These are phyloP conservation scores for Ametastegia equiseti DNA, from an alignment of 2,888 invertebrate genomes.

Conservation along the genomic window DNA sequence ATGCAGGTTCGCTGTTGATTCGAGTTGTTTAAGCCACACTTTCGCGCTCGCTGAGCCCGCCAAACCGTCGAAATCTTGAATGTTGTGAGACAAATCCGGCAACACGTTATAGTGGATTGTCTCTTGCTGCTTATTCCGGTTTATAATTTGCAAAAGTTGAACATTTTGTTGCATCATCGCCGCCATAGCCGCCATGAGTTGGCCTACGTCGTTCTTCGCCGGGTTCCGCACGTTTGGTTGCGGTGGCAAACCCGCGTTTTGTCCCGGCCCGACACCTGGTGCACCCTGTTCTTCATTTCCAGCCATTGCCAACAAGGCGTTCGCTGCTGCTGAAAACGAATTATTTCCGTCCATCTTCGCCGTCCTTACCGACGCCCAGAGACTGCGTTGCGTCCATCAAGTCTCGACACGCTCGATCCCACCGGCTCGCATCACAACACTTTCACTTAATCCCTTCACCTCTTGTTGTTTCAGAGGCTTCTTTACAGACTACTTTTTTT, in stretches of 20 bases:
- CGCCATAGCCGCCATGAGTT: background rate
- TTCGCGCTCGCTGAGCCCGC: conserved; percentile 7
- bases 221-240: background rate
- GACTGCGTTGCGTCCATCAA: too few species aligned
- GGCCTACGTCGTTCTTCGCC: background rate
- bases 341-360: too few species aligned
- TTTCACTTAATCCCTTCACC: background rate
- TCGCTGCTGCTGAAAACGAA: too few species aligned
- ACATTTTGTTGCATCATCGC: background rate
- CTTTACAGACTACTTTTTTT: background rate
- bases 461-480: background rate
- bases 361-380: too few species aligned
- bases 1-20: conserved; percentile 46
- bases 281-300: too few species aligned
- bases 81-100: conserved; percentile 17
- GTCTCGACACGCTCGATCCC: background rate
- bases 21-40: conserved; percentile 46
- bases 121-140: background rate
- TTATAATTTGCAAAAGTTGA: background rate
- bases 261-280: too few species aligned
- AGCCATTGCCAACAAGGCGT: too few species aligned
- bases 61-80: conserved; percentile 19
- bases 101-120: background rate
- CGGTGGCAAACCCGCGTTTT: too few species aligned
- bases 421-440: background rate